These are phyloP conservation scores for Ormyrus rosae DNA, from an alignment of 2,888 invertebrate species.

Conservation along the genomic window DNA sequence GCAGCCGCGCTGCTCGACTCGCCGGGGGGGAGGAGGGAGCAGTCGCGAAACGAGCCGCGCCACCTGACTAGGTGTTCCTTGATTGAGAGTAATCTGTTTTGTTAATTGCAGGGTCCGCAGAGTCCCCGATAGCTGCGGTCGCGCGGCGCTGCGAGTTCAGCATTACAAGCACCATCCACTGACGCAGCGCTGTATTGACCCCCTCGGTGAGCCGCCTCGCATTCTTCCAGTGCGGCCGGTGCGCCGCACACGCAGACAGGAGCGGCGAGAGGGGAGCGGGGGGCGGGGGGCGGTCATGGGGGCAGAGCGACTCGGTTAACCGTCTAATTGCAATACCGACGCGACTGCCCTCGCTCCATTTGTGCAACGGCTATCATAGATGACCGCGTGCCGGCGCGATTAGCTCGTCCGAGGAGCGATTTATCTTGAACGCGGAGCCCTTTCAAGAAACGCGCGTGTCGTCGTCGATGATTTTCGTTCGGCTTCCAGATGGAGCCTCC, in stretches of 20 bases:
- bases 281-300: too few species aligned
- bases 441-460: too few species aligned
- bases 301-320: slow-evolving; percentile 66
- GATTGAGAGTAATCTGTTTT: slow-evolving; percentile 74
- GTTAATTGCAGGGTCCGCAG: slow-evolving; percentile 73
- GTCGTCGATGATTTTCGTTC: too few species aligned
- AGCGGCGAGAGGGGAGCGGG: too few species aligned
- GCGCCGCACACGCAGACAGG: slow-evolving; percentile 8
- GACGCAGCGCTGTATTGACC: background rate
- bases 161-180: slow-evolving; percentile 59
- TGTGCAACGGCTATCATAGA: slow-evolving; percentile 29
- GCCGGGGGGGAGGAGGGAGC: background rate
- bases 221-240: slow-evolving; percentile 4
- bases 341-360: slow-evolving; percentile 61
- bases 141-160: slow-evolving; percentile 63
- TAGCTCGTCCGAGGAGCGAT: background rate
- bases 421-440: background rate
- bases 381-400: background rate
- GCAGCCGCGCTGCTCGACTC: background rate
- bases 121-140: slow-evolving; percentile 70
- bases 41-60: slow-evolving; percentile 9
- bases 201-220: background rate
- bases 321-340: slow-evolving; percentile 73
- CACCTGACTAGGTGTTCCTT: slow-evolving; percentile 65
- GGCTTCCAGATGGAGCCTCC: too few species aligned